Conservation (phyloP, 2,888 invertebrate genomes). For the Papilio elwesi region DNA sequence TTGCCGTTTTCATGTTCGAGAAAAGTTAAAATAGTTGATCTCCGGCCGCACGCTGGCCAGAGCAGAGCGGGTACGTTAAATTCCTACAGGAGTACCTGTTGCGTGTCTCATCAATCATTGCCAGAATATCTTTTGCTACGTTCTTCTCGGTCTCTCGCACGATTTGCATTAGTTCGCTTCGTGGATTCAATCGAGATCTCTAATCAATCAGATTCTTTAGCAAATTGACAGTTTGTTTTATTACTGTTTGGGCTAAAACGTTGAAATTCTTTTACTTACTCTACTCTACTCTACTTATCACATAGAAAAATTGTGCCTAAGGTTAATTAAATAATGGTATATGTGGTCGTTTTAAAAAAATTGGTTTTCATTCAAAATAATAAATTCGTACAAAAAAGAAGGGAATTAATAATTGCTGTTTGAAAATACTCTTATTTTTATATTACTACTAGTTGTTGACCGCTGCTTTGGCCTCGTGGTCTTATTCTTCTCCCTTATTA, state of each 20-base stretch:
- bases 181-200: slow-evolving; percentile 46
- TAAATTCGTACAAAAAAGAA: too few species aligned
- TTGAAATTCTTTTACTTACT: not conserved
- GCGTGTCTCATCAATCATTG: slow-evolving; percentile 53
- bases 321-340: too few species aligned
- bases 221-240: slow-evolving; percentile 51
- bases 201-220: slow-evolving; percentile 53
- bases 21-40: slow-evolving; percentile 5
- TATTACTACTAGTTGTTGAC: too few species aligned
- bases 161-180: slow-evolving; percentile 38
- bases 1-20: not conserved
- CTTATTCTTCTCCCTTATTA: too few species aligned
- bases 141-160: slow-evolving; percentile 49
- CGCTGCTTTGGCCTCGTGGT: too few species aligned
- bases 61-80: slow-evolving; percentile 5
- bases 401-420: too few species aligned
- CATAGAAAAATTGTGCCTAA: too few species aligned
- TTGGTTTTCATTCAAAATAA: too few species aligned
- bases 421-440: too few species aligned
- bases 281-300: too few species aligned
- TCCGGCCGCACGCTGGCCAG: not conserved
- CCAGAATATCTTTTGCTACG: slow-evolving; percentile 47
- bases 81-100: slow-evolving; percentile 47
- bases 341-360: too few species aligned
- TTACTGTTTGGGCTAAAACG: slow-evolving; percentile 23